Evolutionary conservation across 2,797 vertebrate genomes (phyloP).

Genomic region (Myiotriccus ornatus): DNA sequence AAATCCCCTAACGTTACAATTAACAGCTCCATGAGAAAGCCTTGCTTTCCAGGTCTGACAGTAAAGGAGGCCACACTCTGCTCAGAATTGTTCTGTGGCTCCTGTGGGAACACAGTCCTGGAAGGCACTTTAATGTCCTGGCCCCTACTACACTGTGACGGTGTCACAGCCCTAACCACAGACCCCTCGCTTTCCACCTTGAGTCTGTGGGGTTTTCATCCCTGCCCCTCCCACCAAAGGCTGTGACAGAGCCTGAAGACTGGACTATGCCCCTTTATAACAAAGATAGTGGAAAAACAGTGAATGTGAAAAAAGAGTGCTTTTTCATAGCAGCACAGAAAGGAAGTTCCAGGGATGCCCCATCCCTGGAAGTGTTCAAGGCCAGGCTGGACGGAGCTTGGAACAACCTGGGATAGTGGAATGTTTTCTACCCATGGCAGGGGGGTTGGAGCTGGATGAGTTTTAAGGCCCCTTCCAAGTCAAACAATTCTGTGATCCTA

Average conservation of each 20-base stretch:
- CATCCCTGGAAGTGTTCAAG: not conserved
- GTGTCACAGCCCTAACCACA: not conserved
- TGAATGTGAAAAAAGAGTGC: not conserved
- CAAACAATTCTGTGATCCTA: not conserved
- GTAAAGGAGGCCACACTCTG: slow-evolving; percentile 14
- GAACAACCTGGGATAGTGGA: not conserved
- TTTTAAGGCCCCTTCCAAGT: not conserved
- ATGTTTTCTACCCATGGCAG: not conserved
- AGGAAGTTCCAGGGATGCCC: not conserved
- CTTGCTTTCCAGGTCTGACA: not conserved
- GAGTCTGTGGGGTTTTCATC: not conserved
- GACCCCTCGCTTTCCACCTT: not conserved
- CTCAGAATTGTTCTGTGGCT: not conserved
- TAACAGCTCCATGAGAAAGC: not conserved
- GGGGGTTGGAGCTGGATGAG: not conserved
- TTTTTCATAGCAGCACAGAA: not conserved
- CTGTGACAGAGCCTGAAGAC: not conserved
- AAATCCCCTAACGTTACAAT: slow-evolving; percentile 14
- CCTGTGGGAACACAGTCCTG: not conserved
- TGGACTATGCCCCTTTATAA: not conserved
- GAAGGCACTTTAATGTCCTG: not conserved
- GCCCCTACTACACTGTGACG: not conserved
- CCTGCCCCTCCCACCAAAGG: not conserved
- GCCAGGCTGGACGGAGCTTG: not conserved
- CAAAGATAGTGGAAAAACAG: not conserved